These are phyloP conservation scores for Oreotrochilus melanogaster DNA, from an alignment of 2,113 vertebrate genomes.

Conservation along the genomic window DNA sequence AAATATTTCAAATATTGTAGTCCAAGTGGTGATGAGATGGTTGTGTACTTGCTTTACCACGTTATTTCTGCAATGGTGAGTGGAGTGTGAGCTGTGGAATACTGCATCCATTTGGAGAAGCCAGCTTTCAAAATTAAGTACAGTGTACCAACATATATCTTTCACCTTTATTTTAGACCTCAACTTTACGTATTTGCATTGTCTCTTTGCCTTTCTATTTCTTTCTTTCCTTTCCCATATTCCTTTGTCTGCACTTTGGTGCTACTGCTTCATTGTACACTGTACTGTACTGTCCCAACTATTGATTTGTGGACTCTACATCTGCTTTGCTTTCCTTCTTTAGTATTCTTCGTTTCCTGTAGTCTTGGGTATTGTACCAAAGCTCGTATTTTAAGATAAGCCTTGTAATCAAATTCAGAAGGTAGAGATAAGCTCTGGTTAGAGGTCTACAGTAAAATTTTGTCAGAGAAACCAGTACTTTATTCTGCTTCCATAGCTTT, in stretches of 20 bases:
- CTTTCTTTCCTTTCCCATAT: background rate
- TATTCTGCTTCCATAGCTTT: background rate
- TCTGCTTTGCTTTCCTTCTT: background rate
- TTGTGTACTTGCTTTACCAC: background rate
- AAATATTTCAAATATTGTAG: background rate
- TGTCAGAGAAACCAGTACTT: background rate
- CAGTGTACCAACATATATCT: fast-evolving
- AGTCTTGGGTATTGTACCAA: background rate
- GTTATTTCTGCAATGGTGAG: background rate
- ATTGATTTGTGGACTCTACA: background rate
- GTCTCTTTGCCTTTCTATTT: background rate
- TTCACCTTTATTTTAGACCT: background rate
- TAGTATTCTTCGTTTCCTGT: background rate
- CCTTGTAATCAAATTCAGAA: background rate
- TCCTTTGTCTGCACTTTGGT: background rate
- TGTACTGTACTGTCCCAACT: background rate
- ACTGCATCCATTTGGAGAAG: background rate
- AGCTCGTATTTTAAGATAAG: background rate
- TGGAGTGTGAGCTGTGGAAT: background rate
- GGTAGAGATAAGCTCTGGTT: background rate
- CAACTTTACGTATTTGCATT: background rate
- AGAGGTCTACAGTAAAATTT: background rate
- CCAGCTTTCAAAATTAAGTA: background rate
- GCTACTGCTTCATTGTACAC: background rate
- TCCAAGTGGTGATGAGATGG: background rate